Base-by-base conservation (phyloP, 2,888 invertebrate genomes). In the Galerucella calmariensis region DNA sequence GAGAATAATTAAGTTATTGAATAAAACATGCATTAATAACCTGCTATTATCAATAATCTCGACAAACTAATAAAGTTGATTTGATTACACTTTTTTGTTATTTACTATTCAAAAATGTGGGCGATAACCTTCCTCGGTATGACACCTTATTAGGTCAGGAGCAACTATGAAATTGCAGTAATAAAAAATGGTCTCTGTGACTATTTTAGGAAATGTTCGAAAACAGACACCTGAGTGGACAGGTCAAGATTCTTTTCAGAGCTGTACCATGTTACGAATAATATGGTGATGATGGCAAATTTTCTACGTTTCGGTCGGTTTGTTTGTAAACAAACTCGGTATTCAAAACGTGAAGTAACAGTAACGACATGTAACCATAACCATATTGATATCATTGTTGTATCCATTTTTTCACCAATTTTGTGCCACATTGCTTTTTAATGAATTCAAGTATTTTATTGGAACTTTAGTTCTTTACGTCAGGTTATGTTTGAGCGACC, bases 51-150 rank as follows among this genome's bases (percentile, higher is more conserved):
- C 41, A 62, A 62, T 41, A n/a, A 62, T 41, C 41, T n/a, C 11
- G n/a, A 62, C 14, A 62, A 41, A 41, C 62, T 62, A 62, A 62
- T 65, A 65, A 46, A 46, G 63, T 46, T 46, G 46, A 16, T 27
- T 74, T 63, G 53, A 73, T 67, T 74, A 27, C 68, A 62, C 68
- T 61, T 58, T 71, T 73, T 77, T 72, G 72, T 67, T 12, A 56
- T 68, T 68, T 44, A 46, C 63, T 58, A 20, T 58, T 59, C 44
- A 68, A 56, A 68, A 58, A 20, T 56, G 68, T 68, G 68, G 68
- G 68, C 68, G 56, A 68, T 56, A 68, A 56, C 56, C 56, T 68
- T 68, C 56, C 24, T 53, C 16, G 59, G 68, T 59, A 41, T 59
- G 68, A 41, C n/a, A 46, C 68, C 58, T 20, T 68, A 68, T 68